These are phyloP conservation scores for Epizoanthus scotinus DNA, from an alignment of 92 coral and sea anemone species.

Conservation along the genomic window DNA sequence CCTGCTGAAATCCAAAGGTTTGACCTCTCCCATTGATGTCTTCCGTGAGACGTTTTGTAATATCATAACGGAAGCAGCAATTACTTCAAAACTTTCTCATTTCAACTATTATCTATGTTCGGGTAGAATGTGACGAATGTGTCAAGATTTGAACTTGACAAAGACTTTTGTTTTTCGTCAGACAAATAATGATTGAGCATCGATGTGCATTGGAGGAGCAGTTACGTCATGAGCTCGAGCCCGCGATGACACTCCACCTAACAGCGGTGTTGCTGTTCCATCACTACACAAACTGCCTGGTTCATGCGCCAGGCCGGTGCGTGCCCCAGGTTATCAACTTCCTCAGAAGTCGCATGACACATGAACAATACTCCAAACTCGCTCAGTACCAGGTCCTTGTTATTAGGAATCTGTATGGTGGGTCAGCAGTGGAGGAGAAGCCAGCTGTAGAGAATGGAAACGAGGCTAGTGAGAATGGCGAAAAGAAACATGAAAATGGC, in stretches of 20 bases:
- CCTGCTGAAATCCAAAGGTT: too few relatives aligned
- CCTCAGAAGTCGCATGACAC: conserved; percentile 65
- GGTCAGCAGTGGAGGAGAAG: conserved; percentile 57
- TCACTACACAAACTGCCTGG: conserved; percentile 83
- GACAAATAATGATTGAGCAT: conserved; percentile 81
- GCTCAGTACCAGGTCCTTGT: conserved; percentile 88
- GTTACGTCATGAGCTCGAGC: conserved; percentile 89
- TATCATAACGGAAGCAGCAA: not conserved
- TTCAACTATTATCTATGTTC: not conserved
- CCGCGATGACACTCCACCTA: conserved; percentile 96
- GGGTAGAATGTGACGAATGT: not conserved
- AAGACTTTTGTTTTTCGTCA: conserved; percentile 10
- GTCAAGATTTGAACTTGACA: not conserved
- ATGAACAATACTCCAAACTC: conserved; percentile 75
- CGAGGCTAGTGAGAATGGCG: conserved; percentile 26
- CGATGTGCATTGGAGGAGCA: conserved; percentile 90
- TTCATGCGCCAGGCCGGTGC: conserved; percentile 98
- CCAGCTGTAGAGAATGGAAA: conserved; percentile 39
- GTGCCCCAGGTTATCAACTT: conserved; percentile 90
- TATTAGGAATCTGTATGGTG: conserved; percentile 79
- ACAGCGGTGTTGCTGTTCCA: conserved; percentile 89
- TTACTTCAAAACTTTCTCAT: not conserved
- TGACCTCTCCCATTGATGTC: too few relatives aligned
- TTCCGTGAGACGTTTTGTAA: not conserved
- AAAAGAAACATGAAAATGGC: conserved; percentile 25